Conservation (phyloP, 2,888 invertebrate genomes). For the Therioaphis trifolii region DNA sequence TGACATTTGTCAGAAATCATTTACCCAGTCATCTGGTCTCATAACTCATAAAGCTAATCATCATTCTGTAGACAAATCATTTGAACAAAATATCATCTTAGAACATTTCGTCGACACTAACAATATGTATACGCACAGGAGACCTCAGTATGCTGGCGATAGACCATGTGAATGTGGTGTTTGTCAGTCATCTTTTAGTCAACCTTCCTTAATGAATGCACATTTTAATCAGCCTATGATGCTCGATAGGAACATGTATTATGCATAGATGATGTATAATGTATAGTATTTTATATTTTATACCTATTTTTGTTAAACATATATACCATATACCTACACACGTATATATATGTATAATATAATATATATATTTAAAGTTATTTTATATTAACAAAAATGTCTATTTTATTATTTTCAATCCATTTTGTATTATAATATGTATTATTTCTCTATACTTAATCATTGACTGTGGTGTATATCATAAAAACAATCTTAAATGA, state of each 20-base stretch:
- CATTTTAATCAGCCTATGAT: neutral
- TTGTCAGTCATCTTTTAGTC: conserved; percentile 22
- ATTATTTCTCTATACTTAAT: too few relatives aligned
- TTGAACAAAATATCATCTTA: neutral
- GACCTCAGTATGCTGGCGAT: conserved; percentile 8
- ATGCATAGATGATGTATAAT: neutral
- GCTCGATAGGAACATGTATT: conserved; percentile 1
- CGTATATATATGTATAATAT: neutral
- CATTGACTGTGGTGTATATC: too few relatives aligned
- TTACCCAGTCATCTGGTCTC: conserved; percentile 22
- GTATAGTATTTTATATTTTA: neutral
- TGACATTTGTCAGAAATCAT: neutral
- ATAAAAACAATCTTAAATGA: too few relatives aligned
- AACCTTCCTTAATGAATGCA: neutral
- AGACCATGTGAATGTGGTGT: conserved; percentile 2
- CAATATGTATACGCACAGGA: neutral
- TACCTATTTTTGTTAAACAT: too few relatives aligned
- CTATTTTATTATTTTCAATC: neutral
- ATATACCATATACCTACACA: neutral
- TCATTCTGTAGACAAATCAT: neutral
- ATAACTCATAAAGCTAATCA: neutral
- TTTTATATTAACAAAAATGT: neutral
- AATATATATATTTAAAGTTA: neutral
- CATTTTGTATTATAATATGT: too few relatives aligned
- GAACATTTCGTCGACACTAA: neutral